These are phyloP conservation scores for Lampris incognitus DNA, from an alignment of 2,113 vertebrate genomes.

Conservation along the genomic window DNA sequence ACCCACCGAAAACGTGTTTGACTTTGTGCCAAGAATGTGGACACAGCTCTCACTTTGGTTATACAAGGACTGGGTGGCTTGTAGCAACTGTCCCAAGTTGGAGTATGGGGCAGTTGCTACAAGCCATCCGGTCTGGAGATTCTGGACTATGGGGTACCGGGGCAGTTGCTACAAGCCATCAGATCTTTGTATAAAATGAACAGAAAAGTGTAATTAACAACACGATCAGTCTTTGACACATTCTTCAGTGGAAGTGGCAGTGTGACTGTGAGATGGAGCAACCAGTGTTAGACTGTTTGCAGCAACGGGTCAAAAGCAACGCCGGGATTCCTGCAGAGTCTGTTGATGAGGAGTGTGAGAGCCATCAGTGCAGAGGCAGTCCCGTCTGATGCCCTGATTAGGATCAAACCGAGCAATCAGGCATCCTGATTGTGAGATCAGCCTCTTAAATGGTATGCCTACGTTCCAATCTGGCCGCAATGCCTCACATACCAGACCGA, in stretches of 20 bases:
- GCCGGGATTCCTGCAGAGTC: slow-evolving; percentile 61
- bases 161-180: no score
- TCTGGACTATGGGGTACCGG: no score
- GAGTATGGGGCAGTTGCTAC: no score
- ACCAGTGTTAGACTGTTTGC: slow-evolving; percentile 64
- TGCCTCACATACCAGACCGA: slow-evolving; percentile 9
- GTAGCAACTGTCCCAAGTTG: no score
- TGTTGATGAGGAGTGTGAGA: slow-evolving; percentile 21
- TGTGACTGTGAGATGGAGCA: slow-evolving; percentile 25
- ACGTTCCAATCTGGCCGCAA: slow-evolving; percentile 62
- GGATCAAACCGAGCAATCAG: slow-evolving; percentile 72
- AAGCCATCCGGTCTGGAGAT: no score
- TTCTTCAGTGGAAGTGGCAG: slow-evolving; percentile 23
- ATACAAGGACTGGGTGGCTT: no score
- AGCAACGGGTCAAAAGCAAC: slow-evolving; percentile 49
- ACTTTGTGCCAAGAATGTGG: no score
- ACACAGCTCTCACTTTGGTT: no score
- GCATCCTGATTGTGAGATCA: slow-evolving; percentile 64
- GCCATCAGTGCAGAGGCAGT: slow-evolving; percentile 19
- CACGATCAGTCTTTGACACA: slow-evolving; percentile 38
- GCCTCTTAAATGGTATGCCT: slow-evolving; percentile 42
- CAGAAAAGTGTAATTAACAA: slow-evolving; percentile 31
- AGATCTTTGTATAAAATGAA: no score
- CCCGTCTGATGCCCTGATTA: slow-evolving; percentile 60
- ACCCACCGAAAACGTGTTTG: no score